Evolutionary conservation across 2,888 invertebrate genomes (phyloP), one percentile per base, ranked within the genome.

Genomic region (Trachelus stipa): DNA sequence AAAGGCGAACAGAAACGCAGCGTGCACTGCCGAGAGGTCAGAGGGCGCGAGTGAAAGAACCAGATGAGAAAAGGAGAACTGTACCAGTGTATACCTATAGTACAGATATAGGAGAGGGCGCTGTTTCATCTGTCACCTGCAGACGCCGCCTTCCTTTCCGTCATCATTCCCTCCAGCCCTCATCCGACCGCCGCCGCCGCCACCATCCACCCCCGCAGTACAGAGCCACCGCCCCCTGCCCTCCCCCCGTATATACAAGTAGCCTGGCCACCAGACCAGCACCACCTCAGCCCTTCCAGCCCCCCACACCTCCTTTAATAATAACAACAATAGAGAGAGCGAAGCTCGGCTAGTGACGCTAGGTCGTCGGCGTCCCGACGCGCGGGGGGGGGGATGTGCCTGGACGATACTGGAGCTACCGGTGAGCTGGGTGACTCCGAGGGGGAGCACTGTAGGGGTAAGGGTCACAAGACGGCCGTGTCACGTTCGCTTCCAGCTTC

Each of bases 51-150:
- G 77, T 80, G 80, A 81, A 80, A 82, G 83, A 77, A 83, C 80
- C 75, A 78, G 81, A 82, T 77, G 83, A 79, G 84, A 83, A 81
- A 83, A 78, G 83, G 81, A 79, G 76, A 80, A 69, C 77, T 56
- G 35, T 34, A 73, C 35, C 3, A 3, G 74, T 12, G 23, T 56
- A 56, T 56, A 56, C 23, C 56, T 56, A 56, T 56, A 56, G 23
- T 23, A 23, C 23, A 35, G 78, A 78, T 15, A 23, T 9, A 56
- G 37, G 86, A 85, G 81, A 79, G 85, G 85, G 84, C 83, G 88
- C 89, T 87, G 90, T 91, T 91, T 91, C 91, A 91, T 91, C 91
- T 91, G 91, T 91, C 91, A 91, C 91, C 91, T 90, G 90, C 91
- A 91, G 91, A 91, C 91, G 91, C 90, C 90, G 90, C 90, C 90